Percentiles rank a stretch among this genome's conserved stretches.
phyloP scores from a whole-genome alignment of 2,888 invertebrate genomes.

The Anorthoa munda region DNA sequence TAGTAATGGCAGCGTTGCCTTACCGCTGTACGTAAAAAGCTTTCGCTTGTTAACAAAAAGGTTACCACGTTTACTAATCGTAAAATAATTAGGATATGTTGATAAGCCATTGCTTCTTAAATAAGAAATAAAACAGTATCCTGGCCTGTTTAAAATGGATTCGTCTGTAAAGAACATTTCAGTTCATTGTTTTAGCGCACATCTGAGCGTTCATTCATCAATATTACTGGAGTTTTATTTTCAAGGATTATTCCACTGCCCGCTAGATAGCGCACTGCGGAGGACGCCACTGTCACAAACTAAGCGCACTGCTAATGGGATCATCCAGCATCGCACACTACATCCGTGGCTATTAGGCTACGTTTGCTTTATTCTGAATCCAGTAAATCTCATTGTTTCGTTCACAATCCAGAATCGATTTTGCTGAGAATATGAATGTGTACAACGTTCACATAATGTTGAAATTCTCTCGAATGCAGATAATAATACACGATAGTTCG shows the following conservation, averaged over 20 bases:
- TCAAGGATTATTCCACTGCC: slow-evolving; percentile 20
- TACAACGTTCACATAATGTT: not conserved
- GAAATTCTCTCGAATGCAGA: not conserved
- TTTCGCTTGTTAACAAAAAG: not conserved
- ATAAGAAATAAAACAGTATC: not conserved
- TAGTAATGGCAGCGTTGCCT: slow-evolving; percentile 13
- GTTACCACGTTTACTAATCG: slow-evolving; percentile 1
- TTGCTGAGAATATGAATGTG: not conserved
- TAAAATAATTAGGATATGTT: slow-evolving; percentile 9
- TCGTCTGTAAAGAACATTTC: not conserved
- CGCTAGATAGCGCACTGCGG: slow-evolving; percentile 4
- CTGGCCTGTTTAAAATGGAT: not conserved
- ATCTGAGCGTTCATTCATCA: slow-evolving; percentile 37
- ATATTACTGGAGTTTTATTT: slow-evolving; percentile 39
- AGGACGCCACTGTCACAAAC: slow-evolving; percentile 32
- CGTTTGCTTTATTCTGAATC: slow-evolving; percentile 23
- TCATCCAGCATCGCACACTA: slow-evolving; percentile 20
- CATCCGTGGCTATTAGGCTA: not conserved
- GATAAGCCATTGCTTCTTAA: not conserved
- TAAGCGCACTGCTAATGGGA: slow-evolving; percentile 39
- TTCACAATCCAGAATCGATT: slow-evolving; percentile 1
- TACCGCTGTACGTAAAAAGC: not conserved
- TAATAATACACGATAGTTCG: not conserved
- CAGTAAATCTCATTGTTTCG: slow-evolving; percentile 14
- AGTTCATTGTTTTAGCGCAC: slow-evolving; percentile 1